These are phyloP conservation scores for Pollenia labialis DNA, from an alignment of 2,888 invertebrate genomes.

Conservation along the genomic window DNA sequence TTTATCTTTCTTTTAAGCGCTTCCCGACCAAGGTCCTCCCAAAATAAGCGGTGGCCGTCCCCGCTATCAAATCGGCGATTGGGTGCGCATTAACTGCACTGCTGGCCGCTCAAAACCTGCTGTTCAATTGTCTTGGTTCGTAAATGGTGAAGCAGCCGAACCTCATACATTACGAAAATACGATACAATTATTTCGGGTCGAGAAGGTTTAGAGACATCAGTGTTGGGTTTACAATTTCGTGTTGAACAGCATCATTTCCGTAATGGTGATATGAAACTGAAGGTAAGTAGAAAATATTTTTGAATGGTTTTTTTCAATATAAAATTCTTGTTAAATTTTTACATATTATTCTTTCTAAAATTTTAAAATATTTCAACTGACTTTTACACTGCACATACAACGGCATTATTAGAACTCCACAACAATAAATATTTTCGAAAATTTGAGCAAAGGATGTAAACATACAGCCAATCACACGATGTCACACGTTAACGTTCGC, in stretches of 20 bases:
- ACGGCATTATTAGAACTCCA: too few species aligned
- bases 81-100: conserved; percentile 87
- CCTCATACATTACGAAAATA: conserved; percentile 84
- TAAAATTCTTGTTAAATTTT: too few species aligned
- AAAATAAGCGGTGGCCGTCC: conserved; percentile 86
- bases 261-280: conserved; percentile 89
- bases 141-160: conserved; percentile 86
- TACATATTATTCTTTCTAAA: too few species aligned
- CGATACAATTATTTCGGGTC: conserved; percentile 85
- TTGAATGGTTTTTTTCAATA: too few species aligned
- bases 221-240: conserved; percentile 88
- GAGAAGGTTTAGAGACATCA: conserved; percentile 88
- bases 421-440: too few species aligned
- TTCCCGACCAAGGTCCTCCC: conserved; percentile 87
- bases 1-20: conserved; percentile 82
- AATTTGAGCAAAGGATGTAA: too few species aligned
- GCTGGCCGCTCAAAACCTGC: conserved; percentile 87
- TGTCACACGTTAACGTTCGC: too few species aligned
- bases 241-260: conserved; percentile 88
- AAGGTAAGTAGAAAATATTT: conserved; percentile 84
- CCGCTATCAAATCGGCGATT: conserved; percentile 86
- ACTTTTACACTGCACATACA: too few species aligned
- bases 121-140: conserved; percentile 86
- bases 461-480: too few species aligned
- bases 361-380: too few species aligned